Conservation (phyloP, 2,888 invertebrate species). For the Lissocephala sabroskyi region DNA sequence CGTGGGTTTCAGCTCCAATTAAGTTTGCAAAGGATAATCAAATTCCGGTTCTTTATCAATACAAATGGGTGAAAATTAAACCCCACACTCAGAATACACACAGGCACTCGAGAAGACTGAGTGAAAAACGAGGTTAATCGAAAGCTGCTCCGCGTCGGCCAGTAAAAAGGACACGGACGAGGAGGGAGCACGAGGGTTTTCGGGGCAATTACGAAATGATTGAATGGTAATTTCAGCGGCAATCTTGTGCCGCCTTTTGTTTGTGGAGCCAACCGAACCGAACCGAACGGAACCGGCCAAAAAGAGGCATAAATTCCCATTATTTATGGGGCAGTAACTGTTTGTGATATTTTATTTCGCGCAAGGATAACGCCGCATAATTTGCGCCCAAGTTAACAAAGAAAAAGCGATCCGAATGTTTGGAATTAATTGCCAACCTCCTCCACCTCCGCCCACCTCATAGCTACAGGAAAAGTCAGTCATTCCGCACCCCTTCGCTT, state of each 20-base stretch:
- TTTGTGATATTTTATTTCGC: conserved; percentile 70
- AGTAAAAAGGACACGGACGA: neutral
- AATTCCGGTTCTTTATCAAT: conserved; percentile 48
- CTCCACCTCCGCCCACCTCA: conserved; percentile 15
- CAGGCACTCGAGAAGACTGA: conserved; percentile 8
- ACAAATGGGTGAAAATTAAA: conserved; percentile 57
- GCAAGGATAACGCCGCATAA: conserved; percentile 52
- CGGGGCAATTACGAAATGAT: conserved; percentile 62
- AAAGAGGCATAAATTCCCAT: conserved; percentile 67
- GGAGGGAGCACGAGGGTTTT: neutral
- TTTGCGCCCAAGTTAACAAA: conserved; percentile 61
- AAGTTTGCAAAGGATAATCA: conserved; percentile 23
- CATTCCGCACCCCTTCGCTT: neutral
- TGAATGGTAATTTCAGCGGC: conserved; percentile 62
- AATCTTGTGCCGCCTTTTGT: conserved; percentile 41
- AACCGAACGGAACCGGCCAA: too few species aligned
- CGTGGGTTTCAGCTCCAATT: too few species aligned
- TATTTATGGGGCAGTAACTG: conserved; percentile 70
- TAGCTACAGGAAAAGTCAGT: too few species aligned
- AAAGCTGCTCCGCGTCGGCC: neutral
- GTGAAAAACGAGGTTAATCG: neutral
- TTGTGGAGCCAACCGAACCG: too few species aligned
- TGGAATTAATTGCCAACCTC: conserved; percentile 61
- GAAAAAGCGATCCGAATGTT: conserved; percentile 64
- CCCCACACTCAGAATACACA: conserved; percentile 32